A percentile compares a stretch with the other conserved stretches of the same genome.
Conservation (phyloP, 2,888 invertebrate genomes). For the Cactoblastis cactorum region DNA sequence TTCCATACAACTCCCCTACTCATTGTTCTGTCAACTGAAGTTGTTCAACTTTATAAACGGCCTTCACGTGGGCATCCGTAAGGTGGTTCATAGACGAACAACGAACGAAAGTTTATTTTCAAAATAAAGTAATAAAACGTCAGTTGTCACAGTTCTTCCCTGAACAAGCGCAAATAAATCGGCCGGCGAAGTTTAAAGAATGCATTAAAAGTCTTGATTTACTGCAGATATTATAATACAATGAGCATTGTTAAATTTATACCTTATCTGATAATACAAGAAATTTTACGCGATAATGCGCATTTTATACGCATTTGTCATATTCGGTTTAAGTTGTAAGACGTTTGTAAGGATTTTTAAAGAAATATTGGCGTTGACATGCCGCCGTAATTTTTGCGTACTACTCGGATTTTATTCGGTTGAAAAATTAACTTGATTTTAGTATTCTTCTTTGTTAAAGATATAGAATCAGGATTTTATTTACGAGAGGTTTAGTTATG, state of each 20-base stretch:
- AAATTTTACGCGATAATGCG: conserved; percentile 19
- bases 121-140: conserved; percentile 37
- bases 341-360: background rate
- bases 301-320: conserved; percentile 34
- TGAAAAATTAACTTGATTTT: too few relatives aligned
- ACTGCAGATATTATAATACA: conserved; percentile 60
- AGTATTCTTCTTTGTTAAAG: too few relatives aligned
- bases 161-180: conserved; percentile 41
- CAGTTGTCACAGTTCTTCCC: conserved; percentile 36
- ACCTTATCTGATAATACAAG: conserved; percentile 23
- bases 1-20: background rate
- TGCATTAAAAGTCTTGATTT: conserved; percentile 58
- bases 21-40: conserved; percentile 5
- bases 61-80: conserved; percentile 6
- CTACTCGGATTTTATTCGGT: too few relatives aligned
- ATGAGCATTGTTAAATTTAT: conserved; percentile 55
- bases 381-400: too few relatives aligned
- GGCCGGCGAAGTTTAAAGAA: conserved; percentile 54
- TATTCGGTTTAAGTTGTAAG: conserved; percentile 20
- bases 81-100: conserved; percentile 5
- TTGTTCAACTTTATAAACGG: conserved; percentile 1
- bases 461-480: too few relatives aligned
- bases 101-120: conserved; percentile 10
- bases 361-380: background rate
- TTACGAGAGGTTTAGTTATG: too few relatives aligned